Evolutionary conservation across 2,797 vertebrate species (phyloP).

Genomic region (Clarias fuscus): DNA sequence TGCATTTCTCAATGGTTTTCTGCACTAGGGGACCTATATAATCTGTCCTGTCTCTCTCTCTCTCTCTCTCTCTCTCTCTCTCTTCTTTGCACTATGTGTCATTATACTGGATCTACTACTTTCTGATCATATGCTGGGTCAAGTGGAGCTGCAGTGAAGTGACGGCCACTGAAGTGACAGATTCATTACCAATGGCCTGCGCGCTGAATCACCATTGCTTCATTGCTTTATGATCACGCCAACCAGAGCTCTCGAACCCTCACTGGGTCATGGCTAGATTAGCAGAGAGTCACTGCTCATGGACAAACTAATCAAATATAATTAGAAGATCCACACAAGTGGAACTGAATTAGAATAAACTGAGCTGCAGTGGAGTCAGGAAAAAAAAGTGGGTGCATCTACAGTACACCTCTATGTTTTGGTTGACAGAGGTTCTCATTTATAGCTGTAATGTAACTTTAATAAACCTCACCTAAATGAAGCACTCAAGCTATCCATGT

Average conservation of each 20-base stretch:
- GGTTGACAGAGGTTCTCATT: not conserved
- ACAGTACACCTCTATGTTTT: not conserved
- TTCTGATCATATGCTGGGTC: conserved; percentile 38
- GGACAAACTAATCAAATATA: conserved; percentile 46
- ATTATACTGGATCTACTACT: conserved; percentile 3
- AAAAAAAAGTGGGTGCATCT: not conserved
- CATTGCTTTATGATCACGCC: conserved; percentile 5
- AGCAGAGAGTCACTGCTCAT: conserved; percentile 27
- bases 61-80: not conserved
- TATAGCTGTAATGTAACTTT: conserved; percentile 4
- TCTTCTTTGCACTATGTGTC: conserved; percentile 10
- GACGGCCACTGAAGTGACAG: conserved; percentile 40
- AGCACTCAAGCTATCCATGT: conserved; percentile 4
- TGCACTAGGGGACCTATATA: not conserved
- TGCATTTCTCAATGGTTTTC: conserved; percentile 1
- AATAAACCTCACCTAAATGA: conserved; percentile 33
- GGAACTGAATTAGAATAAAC: conserved; percentile 20
- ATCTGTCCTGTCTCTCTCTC: not conserved
- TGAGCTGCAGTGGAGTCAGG: conserved; percentile 10
- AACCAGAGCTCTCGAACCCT: conserved; percentile 22
- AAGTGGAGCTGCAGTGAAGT: conserved; percentile 28
- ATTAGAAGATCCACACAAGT: conserved; percentile 39
- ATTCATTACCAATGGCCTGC: conserved; percentile 32
- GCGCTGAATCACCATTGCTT: conserved; percentile 14
- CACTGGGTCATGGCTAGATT: conserved; percentile 22